Evolutionary conservation across 2,888 invertebrate species (phyloP), one percentile per base, ranked within the genome.

Genomic region (Synanthedon myopaeformis): DNA sequence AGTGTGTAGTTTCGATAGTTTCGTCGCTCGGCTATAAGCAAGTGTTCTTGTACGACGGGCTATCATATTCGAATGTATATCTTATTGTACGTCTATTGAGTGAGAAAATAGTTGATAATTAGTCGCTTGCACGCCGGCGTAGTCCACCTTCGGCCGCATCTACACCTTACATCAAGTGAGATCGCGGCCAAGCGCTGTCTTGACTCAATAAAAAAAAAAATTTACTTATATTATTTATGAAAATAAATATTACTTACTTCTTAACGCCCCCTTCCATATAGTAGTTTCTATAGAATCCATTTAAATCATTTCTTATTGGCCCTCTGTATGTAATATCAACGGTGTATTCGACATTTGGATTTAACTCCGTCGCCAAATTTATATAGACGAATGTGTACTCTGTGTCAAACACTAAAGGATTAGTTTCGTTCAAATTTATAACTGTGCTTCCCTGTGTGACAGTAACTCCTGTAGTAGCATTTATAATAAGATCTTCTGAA

Each of bases 271-370:
- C 68, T 51, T 88, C 76, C 4, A 74, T 63, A 61, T 92, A 92
- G 48, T 86, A 89, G 62, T 90, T 91, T 54, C 88, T 88, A 64
- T 91, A 92, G 61, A 92, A 91, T 53, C 92, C 92, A 54, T 71
- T 82, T 58, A 91, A 74, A 56, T 89, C 89, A 1, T 80, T 72
- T 61, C 89, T 89, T 41, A 92, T 84, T 0, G 76, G 72, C 2
- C 91, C 92, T 0, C 61, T 74, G 60, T 90, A 93, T 0, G 65
- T 59, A 58, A 92, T 89, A 14, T 67, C 73, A 50, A 92, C 64
- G 1, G 62, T 66, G 61, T 92, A 89, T 4, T 68, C 67, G 3
- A 67, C 62, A 1, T 79, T 83, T 1, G 64, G 64, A 51, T 66
- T 57, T 12, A 92, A 64, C 14, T 70, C 64, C 2, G 61, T 61